phyloP scores from a whole-genome alignment of 2,888 invertebrate genomes.

The Hylaea fasciaria region DNA sequence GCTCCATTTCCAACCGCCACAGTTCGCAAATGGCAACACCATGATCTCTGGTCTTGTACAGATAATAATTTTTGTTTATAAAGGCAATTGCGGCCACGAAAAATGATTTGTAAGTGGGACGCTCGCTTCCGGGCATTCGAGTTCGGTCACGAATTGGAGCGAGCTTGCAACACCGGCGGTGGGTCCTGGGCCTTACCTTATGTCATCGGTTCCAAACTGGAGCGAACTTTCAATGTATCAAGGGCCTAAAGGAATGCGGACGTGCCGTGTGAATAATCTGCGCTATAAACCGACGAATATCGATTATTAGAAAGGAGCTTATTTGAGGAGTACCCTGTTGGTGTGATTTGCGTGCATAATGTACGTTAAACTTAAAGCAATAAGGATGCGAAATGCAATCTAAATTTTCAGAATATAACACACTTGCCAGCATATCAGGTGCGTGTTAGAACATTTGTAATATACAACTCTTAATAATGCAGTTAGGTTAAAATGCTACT shows the following conservation, averaged over 20 bases:
- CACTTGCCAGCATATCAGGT: background rate
- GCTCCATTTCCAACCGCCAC: conserved; percentile 11
- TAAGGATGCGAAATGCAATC: conserved; percentile 1
- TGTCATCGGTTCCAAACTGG: conserved; percentile 61
- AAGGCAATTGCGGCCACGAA: conserved; percentile 67
- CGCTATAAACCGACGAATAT: conserved; percentile 16
- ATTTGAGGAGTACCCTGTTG: conserved; percentile 8
- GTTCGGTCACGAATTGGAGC: conserved; percentile 69
- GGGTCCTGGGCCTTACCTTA: conserved; percentile 55
- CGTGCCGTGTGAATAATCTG: conserved; percentile 29
- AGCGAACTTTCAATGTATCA: conserved; percentile 37
- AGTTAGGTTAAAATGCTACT: too few species aligned
- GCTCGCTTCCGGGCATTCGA: conserved; percentile 77
- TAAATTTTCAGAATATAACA: background rate
- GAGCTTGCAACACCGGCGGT: conserved; percentile 58
- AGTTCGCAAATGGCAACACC: conserved; percentile 27
- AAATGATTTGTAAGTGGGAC: conserved; percentile 67
- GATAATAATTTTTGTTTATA: conserved; percentile 48
- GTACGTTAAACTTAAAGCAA: background rate
- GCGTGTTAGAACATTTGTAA: too few species aligned
- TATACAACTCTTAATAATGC: too few species aligned
- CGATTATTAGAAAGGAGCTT: conserved; percentile 14
- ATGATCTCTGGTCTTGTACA: conserved; percentile 23
- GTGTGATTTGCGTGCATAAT: conserved; percentile 8
- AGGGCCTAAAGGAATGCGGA: conserved; percentile 34